Evolutionary conservation across 2,888 invertebrate genomes (phyloP), one percentile per base, ranked within the genome.

Genomic region (Platyscelio sp.): DNA sequence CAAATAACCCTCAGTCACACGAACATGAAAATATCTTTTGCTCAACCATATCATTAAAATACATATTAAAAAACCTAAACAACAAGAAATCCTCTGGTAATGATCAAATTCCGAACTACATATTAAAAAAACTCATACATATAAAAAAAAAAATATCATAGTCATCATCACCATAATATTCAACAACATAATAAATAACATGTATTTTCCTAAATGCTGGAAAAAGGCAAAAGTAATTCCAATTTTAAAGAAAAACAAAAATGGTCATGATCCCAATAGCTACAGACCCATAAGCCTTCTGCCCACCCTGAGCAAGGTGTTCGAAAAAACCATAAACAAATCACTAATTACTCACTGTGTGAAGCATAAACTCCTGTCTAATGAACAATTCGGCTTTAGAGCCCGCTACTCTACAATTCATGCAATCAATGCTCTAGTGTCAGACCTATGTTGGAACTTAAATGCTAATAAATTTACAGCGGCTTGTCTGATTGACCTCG

Each of bases 271-370:
- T 65, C 22, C 63, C 60, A 11, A 0, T 51, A 87, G 72, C 38
- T 88, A 87, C 24, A 60, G 86, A 29, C 87, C 88, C 2, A 87
- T 88, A 0, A 87, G 87, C 40, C 54, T 88, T 5, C 49, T 85
- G 9, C 83, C 86, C 0, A 82, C 80, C 18, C 18, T 86, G 5
- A 58, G 49, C 7, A 83, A 68, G 46, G 13, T 83, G 7, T 79
- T 83, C 18, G 80, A 76, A 61, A 29, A 61, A 4, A 5, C 3
- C 11, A 49, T 49, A 4, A 49, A 49, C 20, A 27, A 61, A 3
- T 26, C 24, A 56, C 5, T 85, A 74, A 51, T 85, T 49, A 15
- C 9, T 63, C 3, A 49, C 63, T 1, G 83, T 13, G 11, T 13
- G 82, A 83, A 83, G 78, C 70, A 24, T 82, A 9, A 68, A 33